Percentiles rank a stretch among this genome's conserved stretches.
phyloP scores from a whole-genome alignment of 2,113 vertebrate species.

The Chaetops frenatus region DNA sequence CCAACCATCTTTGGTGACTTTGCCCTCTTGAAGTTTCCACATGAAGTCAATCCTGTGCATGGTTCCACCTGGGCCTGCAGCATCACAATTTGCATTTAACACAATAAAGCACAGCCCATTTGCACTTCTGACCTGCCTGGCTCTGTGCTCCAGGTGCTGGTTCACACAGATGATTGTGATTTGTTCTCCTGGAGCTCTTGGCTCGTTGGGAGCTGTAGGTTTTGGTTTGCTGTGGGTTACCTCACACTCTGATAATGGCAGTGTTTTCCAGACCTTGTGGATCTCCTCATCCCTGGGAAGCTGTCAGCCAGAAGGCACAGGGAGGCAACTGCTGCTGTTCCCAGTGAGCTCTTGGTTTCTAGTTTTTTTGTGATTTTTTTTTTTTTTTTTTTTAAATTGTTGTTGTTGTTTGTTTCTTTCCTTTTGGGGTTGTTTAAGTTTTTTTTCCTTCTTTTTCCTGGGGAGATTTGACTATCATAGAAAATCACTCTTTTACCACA shows the following conservation, averaged over 20 bases:
- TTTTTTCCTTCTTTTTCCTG: neutral
- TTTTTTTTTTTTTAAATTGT: neutral
- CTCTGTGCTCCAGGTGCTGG: neutral
- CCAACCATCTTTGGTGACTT: neutral
- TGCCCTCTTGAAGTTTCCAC: neutral
- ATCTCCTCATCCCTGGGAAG: neutral
- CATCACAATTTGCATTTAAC: neutral
- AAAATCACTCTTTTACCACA: neutral
- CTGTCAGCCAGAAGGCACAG: neutral
- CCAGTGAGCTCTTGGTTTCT: neutral
- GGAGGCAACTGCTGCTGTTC: neutral
- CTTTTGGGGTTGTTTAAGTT: too few relatives aligned
- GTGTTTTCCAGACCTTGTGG: neutral
- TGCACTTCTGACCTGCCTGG: neutral
- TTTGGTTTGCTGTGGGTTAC: neutral
- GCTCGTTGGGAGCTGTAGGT: neutral
- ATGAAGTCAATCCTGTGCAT: rapidly evolving
- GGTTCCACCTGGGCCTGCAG: neutral
- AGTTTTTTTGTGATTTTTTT: neutral
- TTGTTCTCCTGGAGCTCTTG: neutral
- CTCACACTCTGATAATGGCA: neutral
- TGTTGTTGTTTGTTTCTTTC: neutral
- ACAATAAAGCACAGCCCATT: too few relatives aligned
- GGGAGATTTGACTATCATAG: neutral
- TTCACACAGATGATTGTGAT: neutral